These are phyloP conservation scores for Parnassius glacialis DNA, from an alignment of 2,888 invertebrate species.

Conservation along the genomic window DNA sequence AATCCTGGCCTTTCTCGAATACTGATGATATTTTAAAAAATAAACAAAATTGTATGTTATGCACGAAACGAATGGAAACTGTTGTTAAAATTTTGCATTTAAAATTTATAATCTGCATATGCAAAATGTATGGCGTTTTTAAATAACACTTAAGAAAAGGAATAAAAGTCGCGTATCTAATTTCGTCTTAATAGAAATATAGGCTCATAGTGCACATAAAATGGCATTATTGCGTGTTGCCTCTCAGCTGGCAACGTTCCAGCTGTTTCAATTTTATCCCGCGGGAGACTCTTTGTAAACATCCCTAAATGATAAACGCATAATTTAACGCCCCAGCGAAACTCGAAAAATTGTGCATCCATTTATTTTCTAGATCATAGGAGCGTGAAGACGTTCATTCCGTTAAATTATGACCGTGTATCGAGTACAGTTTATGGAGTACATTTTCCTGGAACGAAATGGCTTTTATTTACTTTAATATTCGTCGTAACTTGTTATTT, in stretches of 20 bases:
- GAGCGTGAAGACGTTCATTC: conserved; percentile 62
- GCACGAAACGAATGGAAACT: too few species aligned
- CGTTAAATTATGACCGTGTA: conserved; percentile 58
- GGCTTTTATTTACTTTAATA: conserved; percentile 31
- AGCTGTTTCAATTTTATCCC: conserved; percentile 77
- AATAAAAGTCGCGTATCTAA: conserved; percentile 28
- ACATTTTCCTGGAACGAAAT: conserved; percentile 27
- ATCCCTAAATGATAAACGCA: conserved; percentile 78
- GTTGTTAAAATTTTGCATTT: too few species aligned
- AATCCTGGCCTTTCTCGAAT: too few species aligned
- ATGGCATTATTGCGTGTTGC: conserved; percentile 47
- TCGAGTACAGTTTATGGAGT: conserved; percentile 32
- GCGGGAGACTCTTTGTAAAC: conserved; percentile 70
- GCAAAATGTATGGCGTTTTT: background rate
- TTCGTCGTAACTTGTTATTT: background rate
- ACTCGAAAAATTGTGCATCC: conserved; percentile 70
- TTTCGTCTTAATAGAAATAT: conserved; percentile 37
- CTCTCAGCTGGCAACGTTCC: conserved; percentile 65
- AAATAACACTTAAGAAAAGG: conserved; percentile 6
- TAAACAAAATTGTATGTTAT: too few species aligned
- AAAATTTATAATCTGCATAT: too few species aligned
- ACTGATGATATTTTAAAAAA: too few species aligned
- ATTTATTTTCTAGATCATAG: conserved; percentile 66
- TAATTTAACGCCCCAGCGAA: conserved; percentile 72
- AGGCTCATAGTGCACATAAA: conserved; percentile 32